Percentiles rank a stretch among this genome's conserved stretches.
Evolutionary conservation across 2,113 vertebrate genomes (phyloP).

Genomic region (Ivindomyrus marchei): DNA sequence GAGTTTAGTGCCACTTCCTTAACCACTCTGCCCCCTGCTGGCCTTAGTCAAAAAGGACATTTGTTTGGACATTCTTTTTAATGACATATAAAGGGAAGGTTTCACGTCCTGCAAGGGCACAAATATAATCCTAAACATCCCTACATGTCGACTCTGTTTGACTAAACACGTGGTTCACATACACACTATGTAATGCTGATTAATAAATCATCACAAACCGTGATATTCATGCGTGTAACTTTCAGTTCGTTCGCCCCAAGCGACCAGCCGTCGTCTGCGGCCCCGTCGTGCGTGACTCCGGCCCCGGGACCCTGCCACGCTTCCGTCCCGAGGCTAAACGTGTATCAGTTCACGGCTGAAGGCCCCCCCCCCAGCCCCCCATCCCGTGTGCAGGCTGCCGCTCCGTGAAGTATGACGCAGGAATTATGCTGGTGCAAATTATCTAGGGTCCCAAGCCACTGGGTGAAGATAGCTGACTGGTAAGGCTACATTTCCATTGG

Average conservation of each 20-base stretch:
- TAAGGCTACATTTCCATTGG: background rate
- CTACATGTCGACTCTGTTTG: background rate
- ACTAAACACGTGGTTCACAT: background rate
- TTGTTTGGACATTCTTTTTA: background rate
- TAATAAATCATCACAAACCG: background rate
- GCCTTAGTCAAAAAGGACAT: background rate
- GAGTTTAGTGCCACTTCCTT: background rate
- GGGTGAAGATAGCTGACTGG: background rate
- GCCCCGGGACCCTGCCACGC: background rate
- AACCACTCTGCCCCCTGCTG: background rate
- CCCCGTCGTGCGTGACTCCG: background rate
- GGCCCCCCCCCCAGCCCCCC: background rate
- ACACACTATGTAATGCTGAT: background rate
- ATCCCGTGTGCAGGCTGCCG: background rate
- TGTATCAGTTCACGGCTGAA: background rate
- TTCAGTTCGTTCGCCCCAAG: background rate
- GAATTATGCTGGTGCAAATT: background rate
- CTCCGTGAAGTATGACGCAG: background rate
- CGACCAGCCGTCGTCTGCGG: background rate
- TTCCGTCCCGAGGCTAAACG: background rate
- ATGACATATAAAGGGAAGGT: background rate
- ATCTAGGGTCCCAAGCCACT: background rate
- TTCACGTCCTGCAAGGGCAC: background rate
- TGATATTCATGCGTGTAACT: background rate
- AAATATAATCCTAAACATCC: background rate